Evolutionary conservation across 1,140 invertebrate species (phyloP).

Genomic region (Tetraneura akinire): DNA sequence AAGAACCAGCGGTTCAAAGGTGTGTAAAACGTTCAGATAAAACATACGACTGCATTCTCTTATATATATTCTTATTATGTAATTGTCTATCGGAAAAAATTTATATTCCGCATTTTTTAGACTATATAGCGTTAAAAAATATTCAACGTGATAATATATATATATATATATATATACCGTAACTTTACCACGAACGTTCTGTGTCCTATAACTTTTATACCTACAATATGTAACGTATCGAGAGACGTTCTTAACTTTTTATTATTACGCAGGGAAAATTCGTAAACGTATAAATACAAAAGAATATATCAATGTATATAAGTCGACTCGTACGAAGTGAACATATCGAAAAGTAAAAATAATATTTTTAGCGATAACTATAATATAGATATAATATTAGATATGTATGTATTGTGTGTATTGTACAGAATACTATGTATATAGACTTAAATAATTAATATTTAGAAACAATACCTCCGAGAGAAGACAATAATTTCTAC

Average conservation of each 20-base stretch:
- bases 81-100: constrained; percentile 18
- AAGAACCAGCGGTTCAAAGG: constrained; percentile 14
- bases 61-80: neutral
- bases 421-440: too few relatives aligned
- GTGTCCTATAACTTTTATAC: neutral
- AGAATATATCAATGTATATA: constrained; percentile 1
- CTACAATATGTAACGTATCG: neutral
- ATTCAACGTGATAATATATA: neutral
- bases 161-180: neutral
- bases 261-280: neutral
- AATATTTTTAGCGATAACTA: too few relatives aligned
- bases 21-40: constrained; percentile 25
- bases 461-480: too few relatives aligned
- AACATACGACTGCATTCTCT: neutral
- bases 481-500: too few relatives aligned
- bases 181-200: constrained; percentile 22
- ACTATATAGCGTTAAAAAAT: too few relatives aligned
- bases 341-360: neutral
- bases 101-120: constrained; percentile 21
- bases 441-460: too few relatives aligned
- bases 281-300: neutral
- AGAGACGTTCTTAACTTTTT: neutral
- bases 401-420: too few relatives aligned
- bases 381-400: too few relatives aligned
- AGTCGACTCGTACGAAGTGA: neutral